phyloP scores from a whole-genome alignment of 2,797 vertebrate genomes.

The Mormyrus proboscirostris region DNA sequence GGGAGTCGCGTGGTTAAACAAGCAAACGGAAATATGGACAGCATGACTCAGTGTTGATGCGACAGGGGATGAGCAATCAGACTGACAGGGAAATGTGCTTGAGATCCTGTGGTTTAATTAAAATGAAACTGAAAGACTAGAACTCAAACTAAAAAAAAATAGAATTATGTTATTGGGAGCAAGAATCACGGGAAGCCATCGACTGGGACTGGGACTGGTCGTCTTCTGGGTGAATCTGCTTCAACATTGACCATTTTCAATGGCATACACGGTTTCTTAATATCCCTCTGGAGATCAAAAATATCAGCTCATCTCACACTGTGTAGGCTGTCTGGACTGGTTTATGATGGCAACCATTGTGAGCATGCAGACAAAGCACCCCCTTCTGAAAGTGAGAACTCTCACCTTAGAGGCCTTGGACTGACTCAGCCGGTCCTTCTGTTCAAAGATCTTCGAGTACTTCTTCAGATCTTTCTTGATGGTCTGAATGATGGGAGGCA shows the following conservation, averaged over 20 bases:
- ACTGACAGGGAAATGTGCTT: neutral
- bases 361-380: neutral
- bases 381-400: neutral
- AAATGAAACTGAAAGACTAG: neutral
- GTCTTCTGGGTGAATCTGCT: neutral
- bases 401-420: conserved; percentile 96
- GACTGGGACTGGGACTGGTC: neutral
- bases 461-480: conserved; percentile 99
- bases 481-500: conserved; percentile 59
- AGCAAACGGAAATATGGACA: neutral
- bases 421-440: conserved; percentile 97
- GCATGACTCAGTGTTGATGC: neutral
- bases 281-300: neutral
- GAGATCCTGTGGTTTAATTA: neutral
- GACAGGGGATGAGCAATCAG: neutral
- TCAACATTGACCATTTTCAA: too few relatives aligned
- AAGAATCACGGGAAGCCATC: neutral
- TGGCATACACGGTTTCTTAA: neutral
- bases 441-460: conserved; percentile 98
- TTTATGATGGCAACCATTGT: neutral
- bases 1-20: neutral
- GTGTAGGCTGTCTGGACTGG: neutral
- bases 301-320: neutral
- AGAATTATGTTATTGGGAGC: neutral
- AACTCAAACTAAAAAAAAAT: neutral